Base-by-base conservation (phyloP, 1,140 invertebrate genomes). In the Heliothis subflexa region DNA sequence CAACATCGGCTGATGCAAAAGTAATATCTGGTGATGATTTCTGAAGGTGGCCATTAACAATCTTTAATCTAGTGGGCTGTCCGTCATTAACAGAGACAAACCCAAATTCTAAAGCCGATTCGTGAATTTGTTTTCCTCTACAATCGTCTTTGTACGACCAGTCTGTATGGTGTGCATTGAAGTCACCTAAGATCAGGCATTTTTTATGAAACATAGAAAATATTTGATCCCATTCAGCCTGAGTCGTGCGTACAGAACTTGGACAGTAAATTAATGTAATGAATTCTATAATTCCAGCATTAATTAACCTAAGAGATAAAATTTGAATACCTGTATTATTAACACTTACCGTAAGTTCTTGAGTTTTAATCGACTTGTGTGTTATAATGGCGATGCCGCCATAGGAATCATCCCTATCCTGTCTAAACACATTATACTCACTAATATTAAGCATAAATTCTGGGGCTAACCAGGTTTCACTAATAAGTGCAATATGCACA, bases 191-290 rank as follows among this genome's bases (percentile, higher is more conserved):
- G n/a, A n/a, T n/a, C n/a, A n/a, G n/a, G n/a, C n/a, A n/a, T n/a
- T n/a, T n/a, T n/a, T n/a, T n/a, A n/a, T n/a, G n/a, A n/a, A n/a
- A n/a, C n/a, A n/a, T n/a, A n/a, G n/a, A n/a, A n/a, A n/a, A n/a
- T n/a, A n/a, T n/a, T n/a, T n/a, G n/a, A n/a, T 57, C 55, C 55
- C 55, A 57, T 10, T 57, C 55, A 21, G 3, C 21, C 11, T 57
- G 55, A 12, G 18, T 21, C 0, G 55, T 57, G 11, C 55, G 16
- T 25, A 57, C 21, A 25, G 55, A 57, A 57, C 16, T 18, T 4
- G 55, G 55, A 57, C 55, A 57, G 18, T 61, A 66, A 52, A 49
- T 57, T 73, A 52, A 82, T 12, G 11, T 12, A 25, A 57, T 57
- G 10, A 10, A 11, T 25, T 57, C 16, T 2, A 57, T 57, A 18